A percentile compares a stretch with the other conserved stretches of the same genome.
These are phyloP conservation scores for Leptopilina syphax DNA, from an alignment of 2,888 invertebrate species.

Conservation along the genomic window DNA sequence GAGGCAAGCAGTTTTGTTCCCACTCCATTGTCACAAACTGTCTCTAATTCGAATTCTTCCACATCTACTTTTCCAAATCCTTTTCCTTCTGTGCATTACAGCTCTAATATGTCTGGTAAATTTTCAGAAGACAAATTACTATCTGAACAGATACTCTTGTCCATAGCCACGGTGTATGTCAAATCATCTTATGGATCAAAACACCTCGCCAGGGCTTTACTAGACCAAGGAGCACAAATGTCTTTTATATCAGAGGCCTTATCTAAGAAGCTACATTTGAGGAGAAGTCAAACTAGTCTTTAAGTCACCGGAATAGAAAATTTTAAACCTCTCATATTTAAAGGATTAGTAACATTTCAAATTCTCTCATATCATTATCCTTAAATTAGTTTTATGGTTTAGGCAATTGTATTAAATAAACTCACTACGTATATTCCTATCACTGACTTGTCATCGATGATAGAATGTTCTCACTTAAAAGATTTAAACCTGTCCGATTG, in stretches of 20 bases:
- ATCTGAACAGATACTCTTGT: neutral
- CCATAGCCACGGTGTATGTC: neutral
- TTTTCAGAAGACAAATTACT: neutral
- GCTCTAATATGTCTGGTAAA: neutral
- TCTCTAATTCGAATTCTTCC: neutral
- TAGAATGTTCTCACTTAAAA: neutral
- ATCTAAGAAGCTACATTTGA: neutral
- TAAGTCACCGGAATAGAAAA: neutral
- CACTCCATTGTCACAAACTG: neutral
- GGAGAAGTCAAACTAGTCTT: neutral
- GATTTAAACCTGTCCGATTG: neutral
- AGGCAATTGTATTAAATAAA: slow-evolving; percentile 1
- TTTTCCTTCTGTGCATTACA: neutral
- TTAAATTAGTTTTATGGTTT: neutral
- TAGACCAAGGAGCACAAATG: neutral
- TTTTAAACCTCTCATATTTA: neutral
- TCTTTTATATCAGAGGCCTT: neutral
- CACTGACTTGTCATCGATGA: neutral
- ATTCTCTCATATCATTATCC: neutral
- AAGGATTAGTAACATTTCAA: neutral
- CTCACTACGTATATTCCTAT: neutral
- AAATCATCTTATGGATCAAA: neutral
- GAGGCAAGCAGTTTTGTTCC: too few species aligned
- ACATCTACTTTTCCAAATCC: neutral
- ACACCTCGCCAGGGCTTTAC: neutral